phyloP scores from a whole-genome alignment of 2,797 vertebrate species.

The Valencia hispanica region DNA sequence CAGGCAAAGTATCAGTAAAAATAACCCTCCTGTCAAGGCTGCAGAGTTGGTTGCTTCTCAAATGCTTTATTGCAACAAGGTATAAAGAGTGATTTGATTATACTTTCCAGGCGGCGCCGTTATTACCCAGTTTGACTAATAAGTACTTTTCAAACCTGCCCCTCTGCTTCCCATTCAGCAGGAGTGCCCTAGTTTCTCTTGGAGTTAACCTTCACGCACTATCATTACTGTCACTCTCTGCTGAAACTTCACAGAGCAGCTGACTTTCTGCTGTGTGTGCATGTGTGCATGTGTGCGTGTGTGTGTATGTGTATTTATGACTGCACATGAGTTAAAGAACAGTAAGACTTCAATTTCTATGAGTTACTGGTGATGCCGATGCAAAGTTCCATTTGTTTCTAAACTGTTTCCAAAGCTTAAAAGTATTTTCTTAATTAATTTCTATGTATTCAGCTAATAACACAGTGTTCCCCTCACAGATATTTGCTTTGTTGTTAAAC shows the following conservation, averaged over 20 bases:
- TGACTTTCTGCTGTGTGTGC: slow-evolving; percentile 49
- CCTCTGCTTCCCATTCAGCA: slow-evolving; percentile 71
- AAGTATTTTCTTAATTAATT: slow-evolving; percentile 21
- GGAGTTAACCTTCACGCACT: slow-evolving; percentile 80
- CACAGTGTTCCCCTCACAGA: not conserved
- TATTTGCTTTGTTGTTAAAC: too few species aligned
- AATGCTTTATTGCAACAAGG: slow-evolving; percentile 85
- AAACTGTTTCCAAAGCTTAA: slow-evolving; percentile 28
- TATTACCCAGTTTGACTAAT: slow-evolving; percentile 90
- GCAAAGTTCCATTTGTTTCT: slow-evolving; percentile 44
- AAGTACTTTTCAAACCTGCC: slow-evolving; percentile 83
- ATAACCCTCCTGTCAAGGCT: slow-evolving; percentile 80
- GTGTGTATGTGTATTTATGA: slow-evolving; percentile 26
- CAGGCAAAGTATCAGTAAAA: slow-evolving; percentile 65
- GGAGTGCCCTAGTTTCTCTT: slow-evolving; percentile 73
- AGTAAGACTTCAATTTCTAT: slow-evolving; percentile 70
- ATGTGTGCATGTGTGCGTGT: not conserved
- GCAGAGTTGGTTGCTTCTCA: slow-evolving; percentile 64
- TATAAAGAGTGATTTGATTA: slow-evolving; percentile 88
- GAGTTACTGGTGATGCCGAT: slow-evolving; percentile 63
- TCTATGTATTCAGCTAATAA: not conserved
- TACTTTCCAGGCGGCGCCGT: slow-evolving; percentile 82
- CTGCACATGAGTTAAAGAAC: slow-evolving; percentile 41
- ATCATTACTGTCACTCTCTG: slow-evolving; percentile 79
- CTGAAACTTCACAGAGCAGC: slow-evolving; percentile 74